Base-by-base conservation (phyloP, 2,113 vertebrate genomes). In the Alouatta palliata region DNA sequence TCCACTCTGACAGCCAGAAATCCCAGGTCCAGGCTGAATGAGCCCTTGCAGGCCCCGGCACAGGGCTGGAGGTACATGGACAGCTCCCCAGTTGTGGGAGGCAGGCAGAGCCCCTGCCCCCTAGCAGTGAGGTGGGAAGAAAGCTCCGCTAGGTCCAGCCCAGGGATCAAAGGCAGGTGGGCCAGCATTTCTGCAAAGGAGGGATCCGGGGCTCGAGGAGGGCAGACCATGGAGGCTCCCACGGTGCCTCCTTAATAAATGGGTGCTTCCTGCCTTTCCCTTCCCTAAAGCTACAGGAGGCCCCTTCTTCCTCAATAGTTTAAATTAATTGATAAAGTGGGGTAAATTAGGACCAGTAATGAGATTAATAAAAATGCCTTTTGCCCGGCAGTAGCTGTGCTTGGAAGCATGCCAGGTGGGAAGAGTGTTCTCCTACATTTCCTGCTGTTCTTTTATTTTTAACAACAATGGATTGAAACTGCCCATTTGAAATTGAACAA, bases 111-210 rank as follows among this genome's bases (percentile, higher is more conserved):
- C 30, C 75, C 75, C 35, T 9, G 73, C 23, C 56, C 40, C 47
- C 3, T 0, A 32, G 37, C 37, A 25, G 30, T 0, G 21, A 1
- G 8, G 35, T 6, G 0, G 87, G 58, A 43, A 66, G 21, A 8
- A 25, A n/a, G 19, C 3, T 40, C 4, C 71, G 11, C 2, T 49
- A 40, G 23, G 43, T 43, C 40, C 23, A 20, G 20, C 32, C 32
- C 54, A 17, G 37, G 19, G 1, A 13, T 25, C 73, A 14, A 21
- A 76, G 37, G 87, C 40, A 16, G 14, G 37, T 7, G 4, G 11
- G 9, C 49, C 49, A 14, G 14, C 0, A 6, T 30, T 16, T 47
- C 40, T 35, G 47, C 10, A 14, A 43, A 40, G 27, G 64, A 37
- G 58, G 75, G 47, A 66, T 16, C 23, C 2, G 3, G 75, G 8